Percentiles rank a stretch among this genome's conserved stretches.
These are phyloP conservation scores for Hylaeus volcanicus DNA, from an alignment of 1,140 invertebrate genomes.

Conservation along the genomic window DNA sequence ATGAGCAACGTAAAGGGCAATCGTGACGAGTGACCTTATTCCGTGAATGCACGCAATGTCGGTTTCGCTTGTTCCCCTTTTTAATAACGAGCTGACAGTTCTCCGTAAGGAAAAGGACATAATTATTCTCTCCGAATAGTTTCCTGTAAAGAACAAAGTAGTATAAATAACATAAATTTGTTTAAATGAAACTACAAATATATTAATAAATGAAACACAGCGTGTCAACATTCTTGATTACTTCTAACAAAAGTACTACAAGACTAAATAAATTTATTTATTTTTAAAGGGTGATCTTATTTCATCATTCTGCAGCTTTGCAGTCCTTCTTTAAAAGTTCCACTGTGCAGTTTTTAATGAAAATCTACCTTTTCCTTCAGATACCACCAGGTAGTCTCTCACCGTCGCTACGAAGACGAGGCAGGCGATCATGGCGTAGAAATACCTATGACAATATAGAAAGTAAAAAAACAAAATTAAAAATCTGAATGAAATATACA, in stretches of 20 bases:
- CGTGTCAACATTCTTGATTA: too few species aligned
- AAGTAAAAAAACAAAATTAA: neutral
- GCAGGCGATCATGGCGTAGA: constrained; percentile 76
- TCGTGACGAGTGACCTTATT: constrained; percentile 82
- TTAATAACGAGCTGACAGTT: constrained; percentile 73
- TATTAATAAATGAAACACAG: neutral
- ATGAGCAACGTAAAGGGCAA: constrained; percentile 83
- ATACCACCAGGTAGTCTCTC: constrained; percentile 72
- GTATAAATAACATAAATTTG: neutral
- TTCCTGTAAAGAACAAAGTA: constrained; percentile 61
- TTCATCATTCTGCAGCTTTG: too few species aligned
- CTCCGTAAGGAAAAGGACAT: constrained; percentile 82
- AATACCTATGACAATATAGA: constrained; percentile 70
- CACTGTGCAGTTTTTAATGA: neutral
- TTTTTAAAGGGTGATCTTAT: too few species aligned
- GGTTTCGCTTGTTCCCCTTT: constrained; percentile 67
- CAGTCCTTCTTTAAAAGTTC: too few species aligned
- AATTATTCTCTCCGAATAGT: constrained; percentile 78
- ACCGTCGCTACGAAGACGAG: constrained; percentile 74
- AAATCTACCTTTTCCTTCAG: constrained; percentile 69
- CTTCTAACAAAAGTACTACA: too few species aligned
- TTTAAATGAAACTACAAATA: neutral
- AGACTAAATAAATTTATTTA: too few species aligned
- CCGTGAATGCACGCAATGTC: constrained; percentile 85
- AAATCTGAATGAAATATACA: neutral